Evolutionary conservation across 2,113 vertebrate species (phyloP), one percentile per base, ranked within the genome.

Genomic region (Tetraodon nigroviridis): DNA sequence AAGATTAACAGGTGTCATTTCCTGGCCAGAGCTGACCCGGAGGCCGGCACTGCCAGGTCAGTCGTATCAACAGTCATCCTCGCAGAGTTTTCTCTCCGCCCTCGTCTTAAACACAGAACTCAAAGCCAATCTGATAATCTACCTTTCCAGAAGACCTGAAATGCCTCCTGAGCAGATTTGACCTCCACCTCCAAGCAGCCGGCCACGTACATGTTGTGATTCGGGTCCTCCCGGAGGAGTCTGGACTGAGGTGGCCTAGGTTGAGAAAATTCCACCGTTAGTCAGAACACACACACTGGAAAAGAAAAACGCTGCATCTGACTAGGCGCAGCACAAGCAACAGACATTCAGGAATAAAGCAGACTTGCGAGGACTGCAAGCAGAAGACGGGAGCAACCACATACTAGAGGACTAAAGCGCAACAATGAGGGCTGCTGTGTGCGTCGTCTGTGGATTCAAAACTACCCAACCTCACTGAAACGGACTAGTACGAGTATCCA

Each of bases 61-160:
- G 85, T 78, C 69, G 76, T 55, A 86, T 82, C 81, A 65, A 71
- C 37, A 14, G 66, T 90, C 88, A 92, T 90, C 90, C 91, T 7
- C 19, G 80, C 88, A 83, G 62, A 3, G 0, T n/a, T 51, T 51
- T 6, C 0, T 6, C 0, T 2, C 15, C 6, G 2, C 24, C 14
- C 17, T 20, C 3, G 17, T 40, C 5, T 4, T 6, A 14, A 52
- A 3, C 14, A 8, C 10, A 37, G 3, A 29, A 21, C 10, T 46
- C 5, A 41, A 32, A 37, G 17, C 14, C n/a, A 16, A 17, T 32
- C 40, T 32, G 8, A 60, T 82, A 50, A 61, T 88, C 87, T 70
- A 98, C 95, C 96, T 93, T 80, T 92, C 95, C 95, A 98, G 69
- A 98, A 98, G 1, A 98, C 93, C 80, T 98, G 94, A 79, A 98